Evolutionary conservation across 1,140 invertebrate species (phyloP).

Genomic region (Eumeta japonica): DNA sequence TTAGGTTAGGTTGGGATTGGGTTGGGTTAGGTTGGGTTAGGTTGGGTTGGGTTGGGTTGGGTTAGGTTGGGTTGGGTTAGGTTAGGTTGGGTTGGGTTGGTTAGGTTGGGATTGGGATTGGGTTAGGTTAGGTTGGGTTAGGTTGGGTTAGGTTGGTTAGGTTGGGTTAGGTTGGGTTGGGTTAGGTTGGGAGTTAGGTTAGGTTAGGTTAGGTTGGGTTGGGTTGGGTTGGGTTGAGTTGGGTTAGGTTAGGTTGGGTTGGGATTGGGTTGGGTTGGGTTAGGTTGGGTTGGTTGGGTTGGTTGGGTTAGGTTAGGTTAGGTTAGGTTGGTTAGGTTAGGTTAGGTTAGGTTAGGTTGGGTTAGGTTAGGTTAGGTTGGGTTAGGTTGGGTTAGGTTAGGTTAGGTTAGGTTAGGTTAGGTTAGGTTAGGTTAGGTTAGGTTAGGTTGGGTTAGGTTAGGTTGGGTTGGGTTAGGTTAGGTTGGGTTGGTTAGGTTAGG

Average conservation of each 20-base stretch:
- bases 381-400: constrained; percentile 14
- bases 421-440: constrained; percentile 12
- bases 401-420: constrained; percentile 12
- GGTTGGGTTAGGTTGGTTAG: too few species aligned
- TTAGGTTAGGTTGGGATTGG: too few species aligned
- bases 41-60: constrained; percentile 18
- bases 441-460: constrained; percentile 11
- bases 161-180: constrained; percentile 4
- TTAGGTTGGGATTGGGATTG: too few species aligned
- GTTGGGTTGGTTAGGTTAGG: too few species aligned
- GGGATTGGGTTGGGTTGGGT: too few species aligned
- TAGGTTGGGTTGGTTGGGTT: constrained; percentile 6
- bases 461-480: constrained; percentile 7
- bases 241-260: constrained; percentile 6
- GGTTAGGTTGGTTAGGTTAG: too few species aligned
- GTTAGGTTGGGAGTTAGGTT: too few species aligned
- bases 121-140: constrained; percentile 8
- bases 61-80: constrained; percentile 9
- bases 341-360: constrained; percentile 15
- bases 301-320: constrained; percentile 9
- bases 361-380: constrained; percentile 15
- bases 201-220: constrained; percentile 8
- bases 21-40: constrained; percentile 16
- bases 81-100: too few species aligned
- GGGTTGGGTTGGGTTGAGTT: constrained; percentile 7